Percentiles rank a stretch among this genome's conserved stretches.
These are phyloP conservation scores for Myotis daubentonii DNA, from an alignment of 2,797 vertebrate species.

Conservation along the genomic window DNA sequence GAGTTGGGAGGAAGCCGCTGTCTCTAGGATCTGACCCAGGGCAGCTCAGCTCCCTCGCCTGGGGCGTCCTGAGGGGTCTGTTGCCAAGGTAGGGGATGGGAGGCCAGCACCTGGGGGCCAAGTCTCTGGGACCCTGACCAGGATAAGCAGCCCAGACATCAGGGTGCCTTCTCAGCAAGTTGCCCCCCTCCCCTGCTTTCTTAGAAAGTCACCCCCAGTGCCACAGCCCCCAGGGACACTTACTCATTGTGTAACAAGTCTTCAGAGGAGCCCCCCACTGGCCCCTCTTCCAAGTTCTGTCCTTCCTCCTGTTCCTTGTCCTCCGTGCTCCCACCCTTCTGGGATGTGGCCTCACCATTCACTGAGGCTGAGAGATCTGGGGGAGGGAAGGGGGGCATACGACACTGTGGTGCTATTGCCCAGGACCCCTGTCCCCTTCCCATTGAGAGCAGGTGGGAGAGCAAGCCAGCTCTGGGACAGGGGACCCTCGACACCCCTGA, in stretches of 20 bases:
- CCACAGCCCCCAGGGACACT: not conserved
- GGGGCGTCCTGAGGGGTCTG: not conserved
- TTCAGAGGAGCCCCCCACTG: slow-evolving; percentile 20
- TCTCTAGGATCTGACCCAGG: not conserved
- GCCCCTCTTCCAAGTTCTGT: slow-evolving; percentile 76
- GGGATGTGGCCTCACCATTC: slow-evolving; percentile 91
- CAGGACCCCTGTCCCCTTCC: not conserved
- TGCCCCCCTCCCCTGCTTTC: too few relatives aligned
- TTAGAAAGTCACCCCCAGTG: not conserved
- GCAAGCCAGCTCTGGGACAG: not conserved
- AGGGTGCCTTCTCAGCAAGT: not conserved
- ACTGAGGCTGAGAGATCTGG: slow-evolving; percentile 90
- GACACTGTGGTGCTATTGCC: not conserved
- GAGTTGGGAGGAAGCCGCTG: not conserved
- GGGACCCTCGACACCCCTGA: not conserved
- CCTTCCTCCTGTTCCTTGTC: slow-evolving; percentile 81
- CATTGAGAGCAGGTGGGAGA: rapidly evolving
- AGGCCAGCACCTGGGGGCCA: rapidly evolving
- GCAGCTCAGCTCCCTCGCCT: rapidly evolving
- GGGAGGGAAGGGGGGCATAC: not conserved
- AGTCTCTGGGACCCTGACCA: not conserved
- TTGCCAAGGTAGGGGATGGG: not conserved
- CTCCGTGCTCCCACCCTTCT: slow-evolving; percentile 84
- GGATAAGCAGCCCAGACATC: too few relatives aligned
- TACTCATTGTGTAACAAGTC: slow-evolving; percentile 82